Percentiles rank a stretch among this genome's conserved stretches.
Evolutionary conservation across 2,888 invertebrate genomes (phyloP).

Genomic region (Ennomos fuscantarius): DNA sequence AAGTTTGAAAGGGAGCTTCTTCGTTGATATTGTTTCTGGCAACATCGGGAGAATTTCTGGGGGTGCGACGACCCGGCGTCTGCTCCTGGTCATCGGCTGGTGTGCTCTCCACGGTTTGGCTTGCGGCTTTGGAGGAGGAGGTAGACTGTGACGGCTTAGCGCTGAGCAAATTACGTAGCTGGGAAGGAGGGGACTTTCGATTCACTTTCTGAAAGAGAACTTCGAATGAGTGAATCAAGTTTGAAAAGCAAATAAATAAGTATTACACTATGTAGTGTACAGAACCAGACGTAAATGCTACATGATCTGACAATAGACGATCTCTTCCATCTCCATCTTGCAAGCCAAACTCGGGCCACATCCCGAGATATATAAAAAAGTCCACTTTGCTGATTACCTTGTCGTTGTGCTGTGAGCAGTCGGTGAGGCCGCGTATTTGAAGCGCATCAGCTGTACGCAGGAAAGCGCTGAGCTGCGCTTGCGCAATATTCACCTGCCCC

Average conservation of each 20-base stretch:
- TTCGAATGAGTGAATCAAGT: neutral
- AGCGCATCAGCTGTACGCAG: conserved; percentile 91
- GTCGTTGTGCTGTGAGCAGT: conserved; percentile 86
- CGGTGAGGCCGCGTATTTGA: conserved; percentile 91
- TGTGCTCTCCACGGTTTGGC: conserved; percentile 82
- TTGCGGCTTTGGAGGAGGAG: conserved; percentile 85
- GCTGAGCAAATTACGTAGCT: conserved; percentile 84
- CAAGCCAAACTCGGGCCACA: too few species aligned
- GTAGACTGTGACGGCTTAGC: conserved; percentile 82
- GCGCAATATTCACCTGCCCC: conserved; percentile 93
- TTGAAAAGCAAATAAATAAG: neutral
- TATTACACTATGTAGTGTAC: too few species aligned
- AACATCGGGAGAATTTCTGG: conserved; percentile 83
- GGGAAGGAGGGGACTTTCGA: conserved; percentile 83
- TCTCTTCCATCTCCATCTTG: too few species aligned
- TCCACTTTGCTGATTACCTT: conserved; percentile 54
- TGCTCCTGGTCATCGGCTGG: conserved; percentile 78
- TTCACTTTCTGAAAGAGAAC: conserved; percentile 75
- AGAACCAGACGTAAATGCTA: too few species aligned
- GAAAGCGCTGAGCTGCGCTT: conserved; percentile 90
- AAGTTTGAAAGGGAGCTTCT: conserved; percentile 83
- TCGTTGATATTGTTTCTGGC: conserved; percentile 85
- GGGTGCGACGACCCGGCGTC: conserved; percentile 75
- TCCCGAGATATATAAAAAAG: too few species aligned
- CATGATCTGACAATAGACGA: too few species aligned